These are phyloP conservation scores for Drosophila mimica DNA, from an alignment of 2,888 invertebrate species.

Conservation along the genomic window DNA sequence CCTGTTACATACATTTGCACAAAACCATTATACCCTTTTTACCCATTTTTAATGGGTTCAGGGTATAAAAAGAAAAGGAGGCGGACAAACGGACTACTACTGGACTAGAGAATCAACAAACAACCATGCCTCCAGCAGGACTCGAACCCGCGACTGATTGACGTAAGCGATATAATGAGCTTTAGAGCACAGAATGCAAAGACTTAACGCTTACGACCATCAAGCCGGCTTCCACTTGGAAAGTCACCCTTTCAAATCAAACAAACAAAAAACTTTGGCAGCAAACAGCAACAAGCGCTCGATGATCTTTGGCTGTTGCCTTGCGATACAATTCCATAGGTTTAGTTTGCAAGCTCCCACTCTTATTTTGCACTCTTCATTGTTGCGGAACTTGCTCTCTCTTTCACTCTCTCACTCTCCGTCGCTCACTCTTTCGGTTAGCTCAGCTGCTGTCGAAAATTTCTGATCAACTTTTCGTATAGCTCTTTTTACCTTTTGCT, in stretches of 20 bases:
- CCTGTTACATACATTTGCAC: too few species aligned
- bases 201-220: too few species aligned
- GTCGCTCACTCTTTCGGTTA: not conserved
- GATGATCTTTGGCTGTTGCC: slow-evolving; percentile 3
- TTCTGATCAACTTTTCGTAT: slow-evolving; percentile 24
- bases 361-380: not conserved
- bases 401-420: not conserved
- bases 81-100: too few species aligned
- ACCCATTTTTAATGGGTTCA: too few species aligned
- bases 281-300: slow-evolving; percentile 1
- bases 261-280: not conserved
- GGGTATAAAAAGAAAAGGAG: too few species aligned
- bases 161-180: too few species aligned
- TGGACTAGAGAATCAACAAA: too few species aligned
- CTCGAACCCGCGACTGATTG: too few species aligned
- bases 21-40: too few species aligned
- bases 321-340: slow-evolving; percentile 28
- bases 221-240: not conserved
- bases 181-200: too few species aligned
- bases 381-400: not conserved
- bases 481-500: slow-evolving; percentile 28
- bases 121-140: too few species aligned
- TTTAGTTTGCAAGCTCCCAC: slow-evolving; percentile 1
- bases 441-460: slow-evolving; percentile 17
- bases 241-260: slow-evolving; percentile 4